These are phyloP conservation scores for Numenius phaeopus DNA, from an alignment of 2,797 vertebrate genomes.

Conservation along the genomic window DNA sequence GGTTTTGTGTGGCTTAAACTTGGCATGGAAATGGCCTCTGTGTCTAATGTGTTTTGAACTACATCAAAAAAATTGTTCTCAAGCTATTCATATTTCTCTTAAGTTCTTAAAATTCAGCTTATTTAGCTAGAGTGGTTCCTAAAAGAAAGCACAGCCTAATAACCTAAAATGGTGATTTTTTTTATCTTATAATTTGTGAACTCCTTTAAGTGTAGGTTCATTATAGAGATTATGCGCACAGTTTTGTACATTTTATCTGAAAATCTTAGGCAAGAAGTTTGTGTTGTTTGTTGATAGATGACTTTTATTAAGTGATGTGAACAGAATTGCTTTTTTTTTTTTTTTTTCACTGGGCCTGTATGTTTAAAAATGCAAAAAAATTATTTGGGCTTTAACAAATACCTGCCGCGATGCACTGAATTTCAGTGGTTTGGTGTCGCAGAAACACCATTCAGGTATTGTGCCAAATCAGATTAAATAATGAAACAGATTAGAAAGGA, in stretches of 20 bases:
- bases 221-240: rapidly evolving
- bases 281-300: not conserved
- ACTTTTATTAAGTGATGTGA: not conserved
- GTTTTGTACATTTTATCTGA: not conserved
- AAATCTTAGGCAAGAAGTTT: not conserved
- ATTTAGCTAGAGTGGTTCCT: not conserved
- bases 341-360: not conserved
- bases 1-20: not conserved
- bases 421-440: not conserved
- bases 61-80: not conserved
- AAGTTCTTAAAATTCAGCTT: not conserved
- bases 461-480: not conserved
- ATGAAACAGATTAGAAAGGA: not conserved
- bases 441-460: not conserved
- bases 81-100: not conserved
- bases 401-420: not conserved
- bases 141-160: not conserved
- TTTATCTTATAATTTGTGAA: not conserved
- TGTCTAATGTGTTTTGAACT: not conserved
- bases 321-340: not conserved
- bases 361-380: not conserved
- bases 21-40: not conserved
- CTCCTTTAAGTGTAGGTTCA: not conserved
- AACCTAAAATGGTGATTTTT: not conserved
- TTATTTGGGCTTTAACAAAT: not conserved